Base-by-base conservation (phyloP, 2,888 invertebrate genomes). In the Netelia melanura region DNA sequence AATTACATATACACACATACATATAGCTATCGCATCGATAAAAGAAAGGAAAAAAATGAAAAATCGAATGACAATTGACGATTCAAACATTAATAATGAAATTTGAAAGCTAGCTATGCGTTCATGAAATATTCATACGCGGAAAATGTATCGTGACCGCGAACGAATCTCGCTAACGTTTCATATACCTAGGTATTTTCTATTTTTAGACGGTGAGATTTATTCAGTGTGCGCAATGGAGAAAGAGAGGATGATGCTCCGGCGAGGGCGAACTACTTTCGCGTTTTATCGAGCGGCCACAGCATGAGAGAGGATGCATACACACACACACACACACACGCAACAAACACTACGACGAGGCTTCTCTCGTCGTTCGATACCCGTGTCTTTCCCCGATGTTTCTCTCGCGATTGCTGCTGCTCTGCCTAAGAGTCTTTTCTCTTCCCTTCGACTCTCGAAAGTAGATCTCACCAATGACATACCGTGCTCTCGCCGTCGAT, bases 221-320 rank as follows among this genome's bases (percentile, higher is more conserved):
- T 65, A 64, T 65, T 67, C 17, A 30, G 58, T 5, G 11, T 6
- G 21, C 43, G 52, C 67, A 17, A 62, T 11, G 17, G 48, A 54
- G 44, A 30, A 23, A 21, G 48, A 54, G 67, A 23, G 65, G 25
- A 17, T n/a, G 11, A 76, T 54, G 61, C 74, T 48, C 56, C 54
- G 68, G 48, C 54, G 62, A 30, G 23, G n/a, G 61, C 61, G 67
- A 67, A 70, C 43, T 76, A 71, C 76, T 77, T 72, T 76, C 61
- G 71, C 65, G 80, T 71, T 84, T 71, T 72, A 84, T 84, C 76
- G 80, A 84, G 74, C 83, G 78, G 48, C 74, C 67, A 81, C 44
- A n/a, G 67, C 65, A 56, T n/a, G n/a, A 83, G 61, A 30, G 25
- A 70, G 11, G 65, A 43, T 52, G n/a, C 11, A 11, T 62, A 38